A percentile compares a stretch with the other conserved stretches of the same genome.
Evolutionary conservation across 2,113 vertebrate species (phyloP).

Genomic region (Eulacestoma nigropectus): DNA sequence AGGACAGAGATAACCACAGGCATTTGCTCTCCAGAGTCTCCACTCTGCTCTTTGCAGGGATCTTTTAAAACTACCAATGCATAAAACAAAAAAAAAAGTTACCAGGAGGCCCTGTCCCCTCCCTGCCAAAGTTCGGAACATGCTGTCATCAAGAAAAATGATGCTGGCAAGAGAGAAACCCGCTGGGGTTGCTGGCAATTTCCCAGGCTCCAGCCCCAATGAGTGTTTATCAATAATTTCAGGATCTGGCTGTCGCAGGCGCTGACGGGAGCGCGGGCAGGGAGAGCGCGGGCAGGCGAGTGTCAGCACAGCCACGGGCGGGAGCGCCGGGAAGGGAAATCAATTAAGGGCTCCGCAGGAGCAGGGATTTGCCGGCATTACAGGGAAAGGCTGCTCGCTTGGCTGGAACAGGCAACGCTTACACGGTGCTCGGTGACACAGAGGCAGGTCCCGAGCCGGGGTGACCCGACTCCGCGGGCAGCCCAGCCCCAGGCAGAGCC

Average conservation of each 20-base stretch:
- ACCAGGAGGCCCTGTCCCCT: background rate
- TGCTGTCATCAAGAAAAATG: constrained; percentile 77
- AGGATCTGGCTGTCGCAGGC: constrained; percentile 32
- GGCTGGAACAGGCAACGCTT: background rate
- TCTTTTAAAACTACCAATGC: background rate
- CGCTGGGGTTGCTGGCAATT: constrained; percentile 65
- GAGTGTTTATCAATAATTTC: constrained; percentile 71
- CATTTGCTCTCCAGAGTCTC: background rate
- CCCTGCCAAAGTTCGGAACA: constrained; percentile 14
- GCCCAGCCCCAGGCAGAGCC: background rate
- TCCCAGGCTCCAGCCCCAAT: constrained; percentile 61
- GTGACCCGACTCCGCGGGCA: fast-evolving
- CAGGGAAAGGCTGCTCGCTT: background rate
- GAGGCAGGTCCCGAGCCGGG: background rate
- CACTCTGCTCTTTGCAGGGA: background rate
- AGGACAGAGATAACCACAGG: background rate
- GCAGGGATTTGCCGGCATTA: background rate
- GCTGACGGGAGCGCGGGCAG: background rate
- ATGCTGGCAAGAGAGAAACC: constrained; percentile 70
- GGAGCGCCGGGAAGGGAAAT: background rate
- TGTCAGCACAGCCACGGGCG: background rate
- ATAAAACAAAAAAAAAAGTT: constrained; percentile 20
- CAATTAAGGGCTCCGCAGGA: background rate
- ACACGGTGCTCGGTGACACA: background rate
- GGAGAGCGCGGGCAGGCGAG: background rate